These are phyloP conservation scores for Arizona elegans DNA, from an alignment of 2,113 vertebrate genomes.

Conservation along the genomic window DNA sequence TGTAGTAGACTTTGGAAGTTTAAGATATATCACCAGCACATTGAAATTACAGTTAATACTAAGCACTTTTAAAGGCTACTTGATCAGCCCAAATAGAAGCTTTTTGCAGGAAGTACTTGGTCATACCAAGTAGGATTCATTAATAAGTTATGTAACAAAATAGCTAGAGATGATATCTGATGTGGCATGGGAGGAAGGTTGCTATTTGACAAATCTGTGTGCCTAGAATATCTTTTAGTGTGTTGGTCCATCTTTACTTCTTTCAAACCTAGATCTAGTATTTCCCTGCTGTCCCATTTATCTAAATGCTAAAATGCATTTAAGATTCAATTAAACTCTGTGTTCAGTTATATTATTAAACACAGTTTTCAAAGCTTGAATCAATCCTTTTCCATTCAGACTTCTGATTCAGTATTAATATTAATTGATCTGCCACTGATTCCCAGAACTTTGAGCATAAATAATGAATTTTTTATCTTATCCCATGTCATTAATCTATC, in stretches of 20 bases:
- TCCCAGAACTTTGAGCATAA: conserved; percentile 9
- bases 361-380: conserved; percentile 16
- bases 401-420: conserved; percentile 28
- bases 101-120: background rate
- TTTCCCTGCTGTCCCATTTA: conserved; percentile 10
- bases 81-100: background rate
- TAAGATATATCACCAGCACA: background rate
- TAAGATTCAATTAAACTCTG: conserved; percentile 17
- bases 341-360: conserved; percentile 24
- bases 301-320: conserved; percentile 22
- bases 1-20: background rate
- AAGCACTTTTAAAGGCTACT: background rate
- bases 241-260: background rate
- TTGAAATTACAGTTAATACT: background rate
- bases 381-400: conserved; percentile 11
- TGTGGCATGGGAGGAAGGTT: background rate
- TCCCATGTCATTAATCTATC: conserved; percentile 19
- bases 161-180: background rate
- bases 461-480: conserved; percentile 28
- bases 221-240: background rate
- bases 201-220: background rate
- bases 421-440: conserved; percentile 24
- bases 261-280: background rate
- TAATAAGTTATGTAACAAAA: background rate
- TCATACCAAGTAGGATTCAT: background rate